Evolutionary conservation across 2,888 invertebrate genomes (phyloP).

Genomic region (Nebria brevicollis): DNA sequence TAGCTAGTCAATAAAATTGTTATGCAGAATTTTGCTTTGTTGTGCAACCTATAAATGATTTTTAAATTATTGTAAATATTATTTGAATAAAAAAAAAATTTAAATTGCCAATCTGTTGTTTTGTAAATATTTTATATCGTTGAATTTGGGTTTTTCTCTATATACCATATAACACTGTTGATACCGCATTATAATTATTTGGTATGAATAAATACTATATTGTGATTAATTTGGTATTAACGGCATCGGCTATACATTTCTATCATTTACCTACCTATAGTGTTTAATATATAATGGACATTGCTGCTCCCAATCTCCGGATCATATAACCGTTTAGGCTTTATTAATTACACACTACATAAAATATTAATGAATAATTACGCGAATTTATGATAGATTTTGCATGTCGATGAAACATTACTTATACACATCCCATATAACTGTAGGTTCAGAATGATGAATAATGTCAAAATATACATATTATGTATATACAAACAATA

Average conservation of each 20-base stretch:
- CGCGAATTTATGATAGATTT: slow-evolving; percentile 44
- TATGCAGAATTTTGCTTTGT: too few relatives aligned
- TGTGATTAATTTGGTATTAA: slow-evolving; percentile 41
- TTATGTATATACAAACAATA: background rate
- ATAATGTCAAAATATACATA: background rate
- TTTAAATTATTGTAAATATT: too few relatives aligned
- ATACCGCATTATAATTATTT: slow-evolving; percentile 28
- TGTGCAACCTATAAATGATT: too few relatives aligned
- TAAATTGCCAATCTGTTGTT: too few relatives aligned
- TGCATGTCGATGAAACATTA: slow-evolving; percentile 37
- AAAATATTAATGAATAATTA: slow-evolving; percentile 44
- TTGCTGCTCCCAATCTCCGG: slow-evolving; percentile 36
- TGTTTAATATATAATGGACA: slow-evolving; percentile 45
- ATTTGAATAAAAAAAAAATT: too few relatives aligned
- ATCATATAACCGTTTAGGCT: slow-evolving; percentile 44
- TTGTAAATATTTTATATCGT: too few relatives aligned
- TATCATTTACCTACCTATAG: slow-evolving; percentile 37
- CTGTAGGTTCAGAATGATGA: too few relatives aligned
- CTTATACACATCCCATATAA: slow-evolving; percentile 20
- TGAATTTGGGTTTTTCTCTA: too few relatives aligned
- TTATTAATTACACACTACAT: slow-evolving; percentile 43
- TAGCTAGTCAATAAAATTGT: too few relatives aligned
- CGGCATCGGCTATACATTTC: slow-evolving; percentile 37
- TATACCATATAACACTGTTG: too few relatives aligned
- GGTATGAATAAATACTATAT: background rate